Conservation (phyloP, 2,888 invertebrate genomes). For the Acanthococcus lagerstroemiae region DNA sequence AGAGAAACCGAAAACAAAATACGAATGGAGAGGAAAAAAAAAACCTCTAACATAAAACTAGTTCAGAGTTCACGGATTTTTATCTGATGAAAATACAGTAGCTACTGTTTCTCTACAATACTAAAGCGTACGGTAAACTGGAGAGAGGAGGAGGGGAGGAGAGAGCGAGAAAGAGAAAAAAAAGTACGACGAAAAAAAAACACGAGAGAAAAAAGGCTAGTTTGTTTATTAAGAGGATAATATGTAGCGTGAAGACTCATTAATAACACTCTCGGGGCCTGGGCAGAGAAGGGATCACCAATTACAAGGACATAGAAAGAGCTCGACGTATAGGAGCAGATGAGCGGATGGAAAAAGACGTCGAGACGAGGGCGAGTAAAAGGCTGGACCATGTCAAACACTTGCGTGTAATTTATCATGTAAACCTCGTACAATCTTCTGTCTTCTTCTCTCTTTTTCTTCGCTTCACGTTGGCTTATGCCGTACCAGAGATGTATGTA, state of each 20-base stretch:
- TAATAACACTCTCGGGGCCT: conserved; percentile 26
- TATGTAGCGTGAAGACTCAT: conserved; percentile 26
- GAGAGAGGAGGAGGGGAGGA: background rate
- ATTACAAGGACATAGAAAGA: conserved; percentile 21
- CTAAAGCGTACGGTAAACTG: conserved; percentile 1
- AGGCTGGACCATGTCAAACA: conserved; percentile 28
- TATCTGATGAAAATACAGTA: conserved; percentile 20
- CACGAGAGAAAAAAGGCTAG: conserved; percentile 13
- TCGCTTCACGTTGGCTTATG: background rate
- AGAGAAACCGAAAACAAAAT: background rate
- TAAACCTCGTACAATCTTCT: conserved; percentile 25
- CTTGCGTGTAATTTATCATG: conserved; percentile 28
- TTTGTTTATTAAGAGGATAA: conserved; percentile 28
- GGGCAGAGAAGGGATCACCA: conserved; percentile 15
- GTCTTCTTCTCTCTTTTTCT: conserved; percentile 1
- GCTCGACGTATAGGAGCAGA: background rate
- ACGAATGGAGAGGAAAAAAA: background rate
- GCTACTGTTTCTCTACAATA: conserved; percentile 5
- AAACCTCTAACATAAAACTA: conserved; percentile 12
- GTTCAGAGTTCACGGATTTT: conserved; percentile 24
- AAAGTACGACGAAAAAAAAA: background rate
- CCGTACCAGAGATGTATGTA: no score
- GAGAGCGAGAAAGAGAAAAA: background rate
- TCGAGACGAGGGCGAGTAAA: conserved; percentile 9
- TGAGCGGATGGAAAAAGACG: background rate